These are phyloP conservation scores for Melanocharis versteri DNA, from an alignment of 2,113 vertebrate genomes.

Conservation along the genomic window DNA sequence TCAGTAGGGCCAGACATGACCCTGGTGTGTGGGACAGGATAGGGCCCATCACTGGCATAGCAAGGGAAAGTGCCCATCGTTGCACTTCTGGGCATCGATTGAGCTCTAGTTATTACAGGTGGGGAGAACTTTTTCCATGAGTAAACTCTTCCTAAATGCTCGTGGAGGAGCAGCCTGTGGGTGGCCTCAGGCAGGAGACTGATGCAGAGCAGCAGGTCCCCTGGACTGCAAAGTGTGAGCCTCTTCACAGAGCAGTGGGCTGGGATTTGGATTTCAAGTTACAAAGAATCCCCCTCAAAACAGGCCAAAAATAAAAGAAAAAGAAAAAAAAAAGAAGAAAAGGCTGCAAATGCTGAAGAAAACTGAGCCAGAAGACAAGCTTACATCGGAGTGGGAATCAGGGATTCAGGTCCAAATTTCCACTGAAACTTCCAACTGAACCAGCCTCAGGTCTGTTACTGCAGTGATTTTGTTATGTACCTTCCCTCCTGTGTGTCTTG, in stretches of 20 bases:
- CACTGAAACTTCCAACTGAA: neutral
- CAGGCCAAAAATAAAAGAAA: neutral
- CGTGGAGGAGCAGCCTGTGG: accelerated
- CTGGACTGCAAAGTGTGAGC: neutral
- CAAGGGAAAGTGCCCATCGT: neutral
- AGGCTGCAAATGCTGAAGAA: neutral
- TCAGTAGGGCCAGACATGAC: neutral
- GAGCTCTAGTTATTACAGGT: neutral
- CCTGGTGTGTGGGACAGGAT: neutral
- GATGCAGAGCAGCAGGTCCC: neutral
- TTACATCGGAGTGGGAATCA: neutral
- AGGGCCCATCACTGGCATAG: neutral
- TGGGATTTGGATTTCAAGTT: neutral
- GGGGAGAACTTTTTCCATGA: neutral
- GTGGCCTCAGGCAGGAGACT: neutral
- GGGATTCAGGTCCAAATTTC: neutral
- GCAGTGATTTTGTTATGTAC: neutral
- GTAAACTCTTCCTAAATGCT: neutral
- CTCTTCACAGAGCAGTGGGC: neutral
- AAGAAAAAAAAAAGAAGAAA: accelerated
- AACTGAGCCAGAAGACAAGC: neutral
- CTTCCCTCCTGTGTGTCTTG: neutral
- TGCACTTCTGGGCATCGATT: neutral
- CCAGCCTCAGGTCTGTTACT: neutral
- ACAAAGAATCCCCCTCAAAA: neutral